phyloP scores from a whole-genome alignment of 1,140 invertebrate genomes.

The Oryzaephilus surinamensis region DNA sequence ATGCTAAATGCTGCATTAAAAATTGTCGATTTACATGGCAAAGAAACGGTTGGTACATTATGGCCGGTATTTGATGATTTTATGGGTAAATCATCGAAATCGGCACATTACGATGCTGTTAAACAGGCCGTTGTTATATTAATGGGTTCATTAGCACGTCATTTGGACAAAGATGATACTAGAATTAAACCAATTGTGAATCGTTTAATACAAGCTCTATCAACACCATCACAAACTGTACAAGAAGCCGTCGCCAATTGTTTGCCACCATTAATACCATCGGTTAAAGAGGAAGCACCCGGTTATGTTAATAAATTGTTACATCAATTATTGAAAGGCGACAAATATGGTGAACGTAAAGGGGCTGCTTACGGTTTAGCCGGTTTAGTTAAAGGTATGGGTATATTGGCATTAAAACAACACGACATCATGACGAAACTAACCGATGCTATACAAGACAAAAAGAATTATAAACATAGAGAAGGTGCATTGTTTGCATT shows the following conservation, averaged over 20 bases:
- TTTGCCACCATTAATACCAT: constrained; percentile 83
- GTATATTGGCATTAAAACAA: constrained; percentile 91
- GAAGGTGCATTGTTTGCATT: constrained; percentile 96
- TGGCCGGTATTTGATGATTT: constrained; percentile 85
- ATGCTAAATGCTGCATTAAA: constrained; percentile 92
- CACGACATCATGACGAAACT: constrained; percentile 91
- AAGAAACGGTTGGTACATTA: constrained; percentile 55
- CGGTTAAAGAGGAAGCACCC: constrained; percentile 82
- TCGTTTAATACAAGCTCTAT: constrained; percentile 80
- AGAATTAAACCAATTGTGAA: constrained; percentile 86
- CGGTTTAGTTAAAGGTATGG: constrained; percentile 88
- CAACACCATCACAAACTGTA: constrained; percentile 93
- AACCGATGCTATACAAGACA: constrained; percentile 91
- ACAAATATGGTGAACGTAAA: constrained; percentile 93
- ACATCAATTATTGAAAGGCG: constrained; percentile 79
- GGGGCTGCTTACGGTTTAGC: constrained; percentile 85
- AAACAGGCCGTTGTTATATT: constrained; percentile 93
- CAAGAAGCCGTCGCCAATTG: constrained; percentile 98
- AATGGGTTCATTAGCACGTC: constrained; percentile 90
- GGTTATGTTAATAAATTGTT: constrained; percentile 81
- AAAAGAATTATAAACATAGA: constrained; percentile 86
- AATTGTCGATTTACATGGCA: constrained; percentile 81
- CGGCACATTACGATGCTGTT: constrained; percentile 82
- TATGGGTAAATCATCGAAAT: constrained; percentile 81
- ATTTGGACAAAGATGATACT: constrained; percentile 83